Evolutionary conservation across 1,140 invertebrate genomes (phyloP), one percentile per base, ranked within the genome.

Genomic region (Bombus superbus): DNA sequence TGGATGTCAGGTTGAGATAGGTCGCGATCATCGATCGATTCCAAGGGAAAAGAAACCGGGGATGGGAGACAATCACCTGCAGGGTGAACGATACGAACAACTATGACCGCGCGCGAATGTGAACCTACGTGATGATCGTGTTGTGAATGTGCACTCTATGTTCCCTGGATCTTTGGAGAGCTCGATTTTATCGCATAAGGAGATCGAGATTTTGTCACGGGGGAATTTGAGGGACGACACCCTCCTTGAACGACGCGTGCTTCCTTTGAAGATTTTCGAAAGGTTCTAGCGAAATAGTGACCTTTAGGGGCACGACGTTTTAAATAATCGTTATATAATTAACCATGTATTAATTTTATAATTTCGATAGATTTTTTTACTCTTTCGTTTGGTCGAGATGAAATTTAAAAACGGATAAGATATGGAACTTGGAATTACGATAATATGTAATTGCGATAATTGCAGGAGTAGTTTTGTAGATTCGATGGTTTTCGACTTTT

Each of bases 1-100:
- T 71, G n/a, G 38, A 38, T 15, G 74, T 13, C 28, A 53, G 15
- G 18, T 38, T 38, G 76, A 15, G 64, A 85, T 78, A 81, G 62
- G 47, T 75, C 66, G 66, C 22, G 75, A 89, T 89, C 83, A 15
- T 44, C 44, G 57, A 86, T 79, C 83, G 83, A 79, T 88, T 74
- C 32, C 68, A 5, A 28, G 2, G 42, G 40, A 44, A 25, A 53
- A 66, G 28, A 28, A 62, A 53, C n/a, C 47, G 42, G 53, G 74
- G 13, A 44, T 32, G 42, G 62, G 38, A 38, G 38, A 25, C 5
- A 25, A 18, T 9, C 8, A 68, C 3, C 11, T 15, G 28, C n/a
- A 42, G 40, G 57, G n/a, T 4, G 38, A 71, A 28, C 25, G 11
- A 18, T 38, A 42, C 22, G 38, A 66, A 15, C 9, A 40, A 47